phyloP scores from a whole-genome alignment of 2,797 vertebrate genomes.

The Acanthopagrus latus region DNA sequence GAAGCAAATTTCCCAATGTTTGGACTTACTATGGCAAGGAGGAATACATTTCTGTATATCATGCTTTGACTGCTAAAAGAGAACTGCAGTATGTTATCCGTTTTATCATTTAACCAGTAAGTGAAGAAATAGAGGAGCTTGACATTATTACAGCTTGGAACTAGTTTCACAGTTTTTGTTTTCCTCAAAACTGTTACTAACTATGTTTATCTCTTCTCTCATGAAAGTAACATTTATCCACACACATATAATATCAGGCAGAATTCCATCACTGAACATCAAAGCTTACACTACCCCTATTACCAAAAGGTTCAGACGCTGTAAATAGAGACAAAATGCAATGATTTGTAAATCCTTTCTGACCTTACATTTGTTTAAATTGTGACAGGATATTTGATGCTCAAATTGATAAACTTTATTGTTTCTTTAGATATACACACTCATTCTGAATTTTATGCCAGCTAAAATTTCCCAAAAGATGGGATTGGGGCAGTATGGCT shows the following conservation, averaged over 20 bases:
- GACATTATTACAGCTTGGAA: not conserved
- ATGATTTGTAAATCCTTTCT: too few relatives aligned
- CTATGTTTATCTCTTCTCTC: not conserved
- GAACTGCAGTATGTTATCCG: too few relatives aligned
- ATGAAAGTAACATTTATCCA: not conserved
- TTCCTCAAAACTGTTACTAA: not conserved
- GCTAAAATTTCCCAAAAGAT: too few relatives aligned
- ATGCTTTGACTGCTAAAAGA: not conserved
- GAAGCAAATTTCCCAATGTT: not conserved
- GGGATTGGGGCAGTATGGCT: too few relatives aligned
- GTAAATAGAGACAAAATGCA: too few relatives aligned
- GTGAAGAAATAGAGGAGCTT: too few relatives aligned
- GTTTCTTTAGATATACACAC: too few relatives aligned
- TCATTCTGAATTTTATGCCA: too few relatives aligned
- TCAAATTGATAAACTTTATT: too few relatives aligned
- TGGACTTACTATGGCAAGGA: not conserved
- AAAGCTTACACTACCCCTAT: not conserved
- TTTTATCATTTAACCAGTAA: not conserved
- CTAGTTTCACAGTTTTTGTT: not conserved
- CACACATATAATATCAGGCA: not conserved
- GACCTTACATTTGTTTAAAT: too few relatives aligned
- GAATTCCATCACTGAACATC: not conserved
- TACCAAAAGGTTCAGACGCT: too few relatives aligned
- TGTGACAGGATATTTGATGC: too few relatives aligned
- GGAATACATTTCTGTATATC: not conserved